These are phyloP conservation scores for Maconellicoccus hirsutus DNA, from an alignment of 1,140 invertebrate genomes.

Conservation along the genomic window DNA sequence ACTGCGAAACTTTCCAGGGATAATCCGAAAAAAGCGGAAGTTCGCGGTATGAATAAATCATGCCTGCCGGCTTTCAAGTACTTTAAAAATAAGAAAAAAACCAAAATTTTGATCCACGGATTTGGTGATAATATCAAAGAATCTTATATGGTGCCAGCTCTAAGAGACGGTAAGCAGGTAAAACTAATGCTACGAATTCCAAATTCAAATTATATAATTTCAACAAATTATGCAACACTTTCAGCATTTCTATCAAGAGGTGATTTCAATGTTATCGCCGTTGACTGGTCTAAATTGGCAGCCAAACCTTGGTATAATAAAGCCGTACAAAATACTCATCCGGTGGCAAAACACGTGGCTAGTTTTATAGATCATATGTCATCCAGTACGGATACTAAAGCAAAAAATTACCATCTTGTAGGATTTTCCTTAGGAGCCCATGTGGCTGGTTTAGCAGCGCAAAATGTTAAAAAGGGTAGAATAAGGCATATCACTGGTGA, in stretches of 20 bases:
- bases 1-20: slow-evolving; percentile 24
- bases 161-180: slow-evolving; percentile 31
- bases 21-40: slow-evolving; percentile 30
- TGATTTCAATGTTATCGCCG: slow-evolving; percentile 48
- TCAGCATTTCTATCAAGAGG: slow-evolving; percentile 41
- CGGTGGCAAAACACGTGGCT: slow-evolving; percentile 29
- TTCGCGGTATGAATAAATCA: slow-evolving; percentile 28
- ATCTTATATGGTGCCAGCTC: slow-evolving; percentile 32
- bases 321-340: slow-evolving; percentile 30
- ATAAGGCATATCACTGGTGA: slow-evolving; percentile 36
- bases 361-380: slow-evolving; percentile 30
- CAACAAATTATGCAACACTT: not conserved
- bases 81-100: slow-evolving; percentile 28
- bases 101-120: slow-evolving; percentile 33
- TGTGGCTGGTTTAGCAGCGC: slow-evolving; percentile 33
- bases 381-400: slow-evolving; percentile 24
- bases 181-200: too few species aligned
- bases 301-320: slow-evolving; percentile 31
- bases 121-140: slow-evolving; percentile 32
- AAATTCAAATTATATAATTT: too few species aligned
- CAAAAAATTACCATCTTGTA: slow-evolving; percentile 30
- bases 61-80: slow-evolving; percentile 31
- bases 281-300: slow-evolving; percentile 50
- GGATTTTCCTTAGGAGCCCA: slow-evolving; percentile 34
- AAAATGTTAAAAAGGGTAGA: slow-evolving; percentile 33